These are phyloP conservation scores for Calameuta idolon DNA, from an alignment of 2,888 invertebrate species.

Conservation along the genomic window DNA sequence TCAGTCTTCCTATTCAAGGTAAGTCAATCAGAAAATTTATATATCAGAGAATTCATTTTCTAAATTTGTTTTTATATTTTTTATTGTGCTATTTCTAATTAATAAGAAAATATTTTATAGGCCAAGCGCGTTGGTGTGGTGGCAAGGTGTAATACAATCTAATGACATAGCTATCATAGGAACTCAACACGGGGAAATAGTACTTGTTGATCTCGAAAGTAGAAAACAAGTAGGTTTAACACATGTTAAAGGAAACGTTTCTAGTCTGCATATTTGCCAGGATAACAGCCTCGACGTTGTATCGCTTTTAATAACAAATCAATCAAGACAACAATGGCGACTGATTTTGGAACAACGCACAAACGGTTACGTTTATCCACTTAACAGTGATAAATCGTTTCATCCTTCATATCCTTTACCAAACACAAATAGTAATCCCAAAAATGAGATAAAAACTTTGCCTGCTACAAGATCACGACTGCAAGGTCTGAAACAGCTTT, in stretches of 20 bases:
- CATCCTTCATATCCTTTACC: conserved; percentile 27
- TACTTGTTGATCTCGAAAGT: conserved; percentile 79
- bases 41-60: conserved; percentile 3
- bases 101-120: conserved; percentile 35
- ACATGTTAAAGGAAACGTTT: conserved; percentile 74
- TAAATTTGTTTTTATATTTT: conserved; percentile 10
- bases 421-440: conserved; percentile 46
- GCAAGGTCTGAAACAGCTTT: conserved; percentile 75
- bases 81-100: not conserved
- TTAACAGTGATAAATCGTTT: conserved; percentile 41
- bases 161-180: conserved; percentile 65
- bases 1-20: conserved; percentile 59
- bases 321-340: conserved; percentile 83
- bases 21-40: conserved; percentile 9
- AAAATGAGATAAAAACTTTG: conserved; percentile 60
- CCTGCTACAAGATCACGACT: conserved; percentile 70
- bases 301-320: conserved; percentile 77
- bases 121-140: conserved; percentile 63
- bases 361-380: conserved; percentile 79
- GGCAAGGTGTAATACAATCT: conserved; percentile 58
- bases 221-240: conserved; percentile 77
- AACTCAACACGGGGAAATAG: conserved; percentile 71
- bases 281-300: conserved; percentile 77
- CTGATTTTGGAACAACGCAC: conserved; percentile 83
- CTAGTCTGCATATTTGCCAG: conserved; percentile 76